Conservation (phyloP, 2,888 invertebrate genomes). For the Tubulanus polymorphus region DNA sequence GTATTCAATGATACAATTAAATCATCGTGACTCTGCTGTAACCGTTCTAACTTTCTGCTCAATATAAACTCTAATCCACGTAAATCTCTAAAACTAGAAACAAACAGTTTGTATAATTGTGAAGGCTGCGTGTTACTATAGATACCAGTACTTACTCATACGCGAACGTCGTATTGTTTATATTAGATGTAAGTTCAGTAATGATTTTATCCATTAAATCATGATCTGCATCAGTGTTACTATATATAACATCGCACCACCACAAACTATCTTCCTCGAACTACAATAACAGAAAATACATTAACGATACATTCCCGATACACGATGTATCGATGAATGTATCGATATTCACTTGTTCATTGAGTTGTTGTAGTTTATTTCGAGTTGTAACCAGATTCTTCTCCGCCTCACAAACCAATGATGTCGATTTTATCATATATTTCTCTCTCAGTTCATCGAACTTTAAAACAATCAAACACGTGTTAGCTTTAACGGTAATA, state of each 20-base stretch:
- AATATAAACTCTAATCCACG: slow-evolving; percentile 50
- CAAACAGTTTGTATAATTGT: not conserved
- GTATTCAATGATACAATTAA: slow-evolving; percentile 47
- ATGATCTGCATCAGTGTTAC: slow-evolving; percentile 28
- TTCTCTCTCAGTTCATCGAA: slow-evolving; percentile 59
- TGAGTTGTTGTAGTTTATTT: slow-evolving; percentile 22
- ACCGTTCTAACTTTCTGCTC: slow-evolving; percentile 42
- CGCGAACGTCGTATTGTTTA: too few species aligned
- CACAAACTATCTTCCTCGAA: slow-evolving; percentile 31
- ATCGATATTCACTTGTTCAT: slow-evolving; percentile 29
- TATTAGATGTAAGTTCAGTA: not conserved
- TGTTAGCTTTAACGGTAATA: too few species aligned
- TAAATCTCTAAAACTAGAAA: slow-evolving; percentile 42
- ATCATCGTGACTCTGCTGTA: slow-evolving; percentile 42
- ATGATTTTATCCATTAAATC: slow-evolving; percentile 26
- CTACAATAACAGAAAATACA: slow-evolving; percentile 20
- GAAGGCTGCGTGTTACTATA: too few species aligned
- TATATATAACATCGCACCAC: slow-evolving; percentile 44
- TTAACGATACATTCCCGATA: not conserved
- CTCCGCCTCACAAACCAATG: slow-evolving; percentile 26
- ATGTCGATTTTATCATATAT: slow-evolving; percentile 56
- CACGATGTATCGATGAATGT: too few species aligned
- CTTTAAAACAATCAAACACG: slow-evolving; percentile 25
- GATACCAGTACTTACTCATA: slow-evolving; percentile 18
- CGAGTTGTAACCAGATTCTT: slow-evolving; percentile 26